phyloP scores from a whole-genome alignment of 1,140 invertebrate species.

The Eulimnadia texana region DNA sequence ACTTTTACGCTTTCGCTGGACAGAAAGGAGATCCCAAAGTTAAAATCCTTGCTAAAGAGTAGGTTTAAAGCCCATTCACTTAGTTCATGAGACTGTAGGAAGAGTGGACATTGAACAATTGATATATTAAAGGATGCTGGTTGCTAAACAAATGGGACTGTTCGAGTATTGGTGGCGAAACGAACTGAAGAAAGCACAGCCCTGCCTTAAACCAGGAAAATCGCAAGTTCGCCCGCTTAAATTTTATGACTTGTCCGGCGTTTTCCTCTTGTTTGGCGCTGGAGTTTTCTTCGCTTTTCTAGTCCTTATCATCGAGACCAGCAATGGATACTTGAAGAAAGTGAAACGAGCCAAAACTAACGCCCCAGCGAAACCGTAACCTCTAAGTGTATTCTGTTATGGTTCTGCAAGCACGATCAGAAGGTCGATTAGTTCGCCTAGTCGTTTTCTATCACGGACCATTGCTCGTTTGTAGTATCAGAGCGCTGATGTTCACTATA shows the following conservation, averaged over 20 bases:
- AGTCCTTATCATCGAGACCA: no score
- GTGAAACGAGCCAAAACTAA: no score
- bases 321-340: no score
- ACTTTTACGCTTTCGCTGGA: not conserved
- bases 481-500: no score
- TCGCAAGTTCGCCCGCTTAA: not conserved
- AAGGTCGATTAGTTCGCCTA: no score
- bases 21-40: not conserved
- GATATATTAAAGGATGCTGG: not conserved
- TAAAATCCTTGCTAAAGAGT: not conserved
- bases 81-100: no score
- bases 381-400: no score
- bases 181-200: not conserved
- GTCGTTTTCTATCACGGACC: no score
- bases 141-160: not conserved
- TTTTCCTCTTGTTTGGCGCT: not conserved
- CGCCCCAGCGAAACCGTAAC: no score
- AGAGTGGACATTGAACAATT: not conserved
- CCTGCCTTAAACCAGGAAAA: not conserved
- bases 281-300: not conserved
- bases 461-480: no score
- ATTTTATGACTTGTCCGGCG: not conserved
- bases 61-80: no score
- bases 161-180: not conserved
- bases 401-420: no score